Conservation (phyloP, 2,888 invertebrate species). For the Papilio gigon region DNA sequence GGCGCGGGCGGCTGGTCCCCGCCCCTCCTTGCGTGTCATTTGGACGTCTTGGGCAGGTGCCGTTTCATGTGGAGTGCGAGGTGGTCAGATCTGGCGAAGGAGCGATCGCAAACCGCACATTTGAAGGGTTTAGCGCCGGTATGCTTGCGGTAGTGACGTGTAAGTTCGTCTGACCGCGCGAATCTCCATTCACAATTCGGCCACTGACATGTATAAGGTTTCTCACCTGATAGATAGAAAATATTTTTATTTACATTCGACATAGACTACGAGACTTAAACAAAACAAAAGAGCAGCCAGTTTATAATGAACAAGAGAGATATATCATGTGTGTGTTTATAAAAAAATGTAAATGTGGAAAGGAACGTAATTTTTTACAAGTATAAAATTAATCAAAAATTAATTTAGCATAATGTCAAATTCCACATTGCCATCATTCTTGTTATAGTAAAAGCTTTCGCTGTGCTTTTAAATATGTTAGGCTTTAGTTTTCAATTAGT, state of each 20-base stretch:
- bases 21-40: conserved; percentile 83
- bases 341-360: too few species aligned
- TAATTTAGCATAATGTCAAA: too few species aligned
- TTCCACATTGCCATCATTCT: background rate
- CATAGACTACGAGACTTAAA: background rate
- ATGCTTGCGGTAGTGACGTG: conserved; percentile 98
- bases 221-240: conserved; percentile 89
- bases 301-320: background rate
- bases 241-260: conserved; percentile 33
- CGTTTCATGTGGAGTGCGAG: conserved; percentile 98
- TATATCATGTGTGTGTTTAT: too few species aligned
- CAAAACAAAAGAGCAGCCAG: background rate
- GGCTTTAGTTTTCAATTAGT: background rate
- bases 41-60: conserved; percentile 94
- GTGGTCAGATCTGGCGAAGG: conserved; percentile 97
- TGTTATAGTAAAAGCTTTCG: conserved; percentile 32
- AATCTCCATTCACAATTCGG: conserved; percentile 99
- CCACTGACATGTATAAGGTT: conserved; percentile 99
- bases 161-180: conserved; percentile 97
- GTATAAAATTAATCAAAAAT: too few species aligned
- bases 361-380: too few species aligned
- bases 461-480: conserved; percentile 7
- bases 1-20: conserved; percentile 72
- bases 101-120: conserved; percentile 96
- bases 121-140: conserved; percentile 99